Percentiles rank a stretch among this genome's conserved stretches.
Conservation (phyloP, 1,140 invertebrate genomes). For the Halyomorpha halys region DNA sequence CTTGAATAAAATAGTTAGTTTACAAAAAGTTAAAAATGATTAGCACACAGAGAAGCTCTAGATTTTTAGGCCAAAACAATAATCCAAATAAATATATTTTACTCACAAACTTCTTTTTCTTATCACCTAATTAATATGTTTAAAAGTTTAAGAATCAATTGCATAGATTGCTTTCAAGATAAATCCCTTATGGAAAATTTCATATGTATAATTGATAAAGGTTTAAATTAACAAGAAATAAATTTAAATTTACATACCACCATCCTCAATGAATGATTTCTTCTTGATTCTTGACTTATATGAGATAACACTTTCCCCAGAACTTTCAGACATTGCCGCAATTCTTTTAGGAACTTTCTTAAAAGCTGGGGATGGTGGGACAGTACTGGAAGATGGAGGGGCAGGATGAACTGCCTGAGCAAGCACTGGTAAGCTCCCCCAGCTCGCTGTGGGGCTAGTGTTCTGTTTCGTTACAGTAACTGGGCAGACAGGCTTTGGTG, state of each 20-base stretch:
- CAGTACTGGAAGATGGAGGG: neutral
- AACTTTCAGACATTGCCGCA: neutral
- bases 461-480: neutral
- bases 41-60: too few relatives aligned
- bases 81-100: too few relatives aligned
- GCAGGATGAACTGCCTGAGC: neutral
- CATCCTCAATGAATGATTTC: conserved; percentile 55
- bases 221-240: too few relatives aligned
- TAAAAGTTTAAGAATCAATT: too few relatives aligned
- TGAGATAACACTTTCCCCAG: neutral
- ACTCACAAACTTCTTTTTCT: too few relatives aligned
- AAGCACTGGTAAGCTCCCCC: neutral
- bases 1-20: too few relatives aligned
- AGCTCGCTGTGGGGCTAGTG: neutral
- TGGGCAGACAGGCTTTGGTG: neutral
- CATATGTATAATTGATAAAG: too few relatives aligned
- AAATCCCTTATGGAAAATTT: too few relatives aligned
- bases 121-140: too few relatives aligned
- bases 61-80: too few relatives aligned
- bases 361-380: neutral
- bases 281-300: conserved; percentile 30
- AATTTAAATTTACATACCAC: conserved; percentile 32
- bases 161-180: too few relatives aligned
- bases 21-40: too few relatives aligned
- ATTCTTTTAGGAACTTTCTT: neutral